A percentile compares a stretch with the other conserved stretches of the same genome.
phyloP scores from a whole-genome alignment of 2,797 vertebrate species.

The Girardinus metallicus region DNA sequence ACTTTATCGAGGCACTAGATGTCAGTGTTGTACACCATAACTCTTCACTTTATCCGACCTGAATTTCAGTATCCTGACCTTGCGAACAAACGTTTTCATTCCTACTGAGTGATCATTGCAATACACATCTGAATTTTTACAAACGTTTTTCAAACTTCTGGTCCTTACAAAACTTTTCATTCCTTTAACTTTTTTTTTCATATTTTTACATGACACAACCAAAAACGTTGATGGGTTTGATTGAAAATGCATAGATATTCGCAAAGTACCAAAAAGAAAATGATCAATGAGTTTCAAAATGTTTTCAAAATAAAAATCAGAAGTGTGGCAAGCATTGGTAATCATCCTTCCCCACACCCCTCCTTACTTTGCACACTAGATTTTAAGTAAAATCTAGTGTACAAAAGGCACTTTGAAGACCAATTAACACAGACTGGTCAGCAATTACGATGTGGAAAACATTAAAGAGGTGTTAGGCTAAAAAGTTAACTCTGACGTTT shows the following conservation, averaged over 20 bases:
- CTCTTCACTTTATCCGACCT: background rate
- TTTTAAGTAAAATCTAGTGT: background rate
- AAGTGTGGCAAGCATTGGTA: background rate
- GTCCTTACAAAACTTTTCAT: background rate
- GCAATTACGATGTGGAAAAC: background rate
- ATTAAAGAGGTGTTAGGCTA: background rate
- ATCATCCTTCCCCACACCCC: no score
- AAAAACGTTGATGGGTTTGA: background rate
- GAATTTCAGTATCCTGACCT: background rate
- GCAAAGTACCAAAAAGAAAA: background rate
- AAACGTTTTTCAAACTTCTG: background rate
- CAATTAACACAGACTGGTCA: background rate
- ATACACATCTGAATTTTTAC: background rate
- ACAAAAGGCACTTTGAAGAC: background rate
- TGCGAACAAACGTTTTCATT: background rate
- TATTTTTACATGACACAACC: background rate
- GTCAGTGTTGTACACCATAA: slow-evolving; percentile 9
- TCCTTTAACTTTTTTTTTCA: background rate
- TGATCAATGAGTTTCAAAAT: background rate
- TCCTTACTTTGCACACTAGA: background rate
- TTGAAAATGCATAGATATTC: background rate
- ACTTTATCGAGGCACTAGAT: background rate
- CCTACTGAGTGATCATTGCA: background rate
- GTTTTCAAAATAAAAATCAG: background rate
- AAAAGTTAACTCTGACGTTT: background rate